These are phyloP conservation scores for Tubulanus polymorphus DNA, from an alignment of 2,888 invertebrate genomes.

Conservation along the genomic window DNA sequence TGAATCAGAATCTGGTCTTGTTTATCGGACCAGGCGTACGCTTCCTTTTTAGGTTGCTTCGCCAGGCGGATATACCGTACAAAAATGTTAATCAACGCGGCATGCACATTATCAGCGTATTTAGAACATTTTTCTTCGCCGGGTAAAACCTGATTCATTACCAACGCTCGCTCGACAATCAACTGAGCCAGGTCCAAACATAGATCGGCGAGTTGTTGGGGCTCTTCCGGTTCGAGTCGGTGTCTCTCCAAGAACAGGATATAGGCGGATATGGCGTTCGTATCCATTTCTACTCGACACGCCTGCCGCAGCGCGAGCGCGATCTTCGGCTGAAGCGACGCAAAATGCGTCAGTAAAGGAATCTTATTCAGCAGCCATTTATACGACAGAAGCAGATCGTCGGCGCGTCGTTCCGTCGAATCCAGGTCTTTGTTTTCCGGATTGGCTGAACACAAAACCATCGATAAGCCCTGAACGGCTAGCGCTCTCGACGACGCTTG, in stretches of 20 bases:
- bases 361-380: constrained; percentile 54
- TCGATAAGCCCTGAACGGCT: constrained; percentile 72
- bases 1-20: constrained; percentile 74
- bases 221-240: constrained; percentile 61
- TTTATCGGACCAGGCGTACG: constrained; percentile 60
- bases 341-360: constrained; percentile 76
- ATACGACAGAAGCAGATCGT: constrained; percentile 45
- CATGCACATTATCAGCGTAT: constrained; percentile 29
- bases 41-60: constrained; percentile 62
- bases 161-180: constrained; percentile 84
- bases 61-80: constrained; percentile 55
- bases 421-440: constrained; percentile 13
- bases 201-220: constrained; percentile 64
- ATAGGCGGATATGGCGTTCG: constrained; percentile 75
- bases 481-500: constrained; percentile 73
- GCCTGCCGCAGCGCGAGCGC: constrained; percentile 58
- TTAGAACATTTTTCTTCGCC: constrained; percentile 19
- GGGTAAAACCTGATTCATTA: constrained; percentile 76
- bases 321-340: constrained; percentile 40
- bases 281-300: constrained; percentile 85
- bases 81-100: constrained; percentile 48
- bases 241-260: constrained; percentile 78
- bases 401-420: constrained; percentile 23
- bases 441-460: constrained; percentile 60
- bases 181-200: constrained; percentile 80